Percentiles rank a stretch among this genome's conserved stretches.
Evolutionary conservation across 2,797 vertebrate genomes (phyloP).

Genomic region (Acipenser transmontanus): DNA sequence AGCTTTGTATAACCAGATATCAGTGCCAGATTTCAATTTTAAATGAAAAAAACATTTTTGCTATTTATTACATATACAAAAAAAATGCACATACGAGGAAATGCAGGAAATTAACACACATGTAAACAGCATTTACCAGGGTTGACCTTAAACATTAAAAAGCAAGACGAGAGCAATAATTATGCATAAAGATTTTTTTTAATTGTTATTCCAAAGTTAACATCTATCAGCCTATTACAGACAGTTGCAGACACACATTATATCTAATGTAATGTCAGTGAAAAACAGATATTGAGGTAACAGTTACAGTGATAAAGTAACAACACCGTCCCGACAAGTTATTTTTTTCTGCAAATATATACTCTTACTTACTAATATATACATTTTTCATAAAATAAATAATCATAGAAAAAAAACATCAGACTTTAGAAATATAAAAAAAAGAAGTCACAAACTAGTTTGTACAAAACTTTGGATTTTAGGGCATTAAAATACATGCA

Average conservation of each 20-base stretch:
- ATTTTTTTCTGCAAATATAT: slow-evolving; percentile 78
- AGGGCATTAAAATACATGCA: slow-evolving; percentile 51
- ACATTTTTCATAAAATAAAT: slow-evolving; percentile 90
- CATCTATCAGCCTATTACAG: slow-evolving; percentile 72
- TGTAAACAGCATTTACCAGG: too few species aligned
- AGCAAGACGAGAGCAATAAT: too few species aligned
- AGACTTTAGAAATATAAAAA: slow-evolving; percentile 63
- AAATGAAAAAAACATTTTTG: too few species aligned
- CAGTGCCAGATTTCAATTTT: too few species aligned
- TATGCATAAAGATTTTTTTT: slow-evolving; percentile 34
- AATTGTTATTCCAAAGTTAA: slow-evolving; percentile 87
- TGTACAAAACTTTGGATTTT: slow-evolving; percentile 87
- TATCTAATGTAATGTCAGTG: slow-evolving; percentile 67
- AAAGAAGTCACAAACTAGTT: slow-evolving; percentile 60
- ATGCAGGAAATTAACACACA: too few species aligned
- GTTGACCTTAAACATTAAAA: too few species aligned
- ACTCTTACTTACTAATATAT: slow-evolving; percentile 83
- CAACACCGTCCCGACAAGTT: slow-evolving; percentile 65
- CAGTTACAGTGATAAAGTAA: slow-evolving; percentile 69
- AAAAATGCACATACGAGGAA: too few species aligned
- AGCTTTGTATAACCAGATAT: too few species aligned
- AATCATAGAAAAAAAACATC: slow-evolving; percentile 79
- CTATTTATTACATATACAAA: too few species aligned
- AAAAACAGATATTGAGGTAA: slow-evolving; percentile 71
- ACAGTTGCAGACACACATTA: slow-evolving; percentile 55